Evolutionary conservation across 2,797 vertebrate genomes (phyloP), one percentile per base, ranked within the genome.

Genomic region (Pantherophis alleghaniensis): DNA sequence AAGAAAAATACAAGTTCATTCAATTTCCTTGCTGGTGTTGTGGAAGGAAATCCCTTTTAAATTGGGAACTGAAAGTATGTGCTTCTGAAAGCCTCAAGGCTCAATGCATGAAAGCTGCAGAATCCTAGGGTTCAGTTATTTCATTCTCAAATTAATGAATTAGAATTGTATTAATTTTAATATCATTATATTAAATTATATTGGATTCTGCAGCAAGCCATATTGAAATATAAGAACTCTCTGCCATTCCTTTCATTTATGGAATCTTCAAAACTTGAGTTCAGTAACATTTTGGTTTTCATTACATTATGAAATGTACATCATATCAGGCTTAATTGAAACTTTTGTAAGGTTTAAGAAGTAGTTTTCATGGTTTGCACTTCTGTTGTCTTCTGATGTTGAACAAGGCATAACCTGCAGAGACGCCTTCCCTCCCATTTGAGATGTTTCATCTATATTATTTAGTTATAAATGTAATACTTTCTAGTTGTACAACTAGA

Each of bases 1-100:
- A 88, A 89, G 37, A 79, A 93, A 95, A 63, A 87, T 32, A 90
- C 95, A 94, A 94, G 95, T 95, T 94, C 94, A 93, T 95, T 92
- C 90, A 92, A 66, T 87, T 74, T 92, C 91, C 94, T 95, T 51
- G 5, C 57, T 92, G 74, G 22, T 63, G 56, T 37, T 37, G 12
- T 20, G 14, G 57, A 63, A 86, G 88, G 74, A 89, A 92, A 89
- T 61, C 56, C 28, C 53, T 83, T 74, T 90, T 42, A 55, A 47
- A 63, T 18, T 86, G 42, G 28, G 86, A 61, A 55, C 7, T 26
- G 56, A 51, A 42, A 42, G 32, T 14, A 28, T 6, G 10, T 61
- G 42, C 28, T 83, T n/a, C 28, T 83, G 87, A 57, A 79, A 89
- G 28, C 42, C 5, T 60, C 42, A 61, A 61, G 37, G 66, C 28